Conservation (phyloP, 2,797 vertebrate species). For the Molothrus aeneus region DNA sequence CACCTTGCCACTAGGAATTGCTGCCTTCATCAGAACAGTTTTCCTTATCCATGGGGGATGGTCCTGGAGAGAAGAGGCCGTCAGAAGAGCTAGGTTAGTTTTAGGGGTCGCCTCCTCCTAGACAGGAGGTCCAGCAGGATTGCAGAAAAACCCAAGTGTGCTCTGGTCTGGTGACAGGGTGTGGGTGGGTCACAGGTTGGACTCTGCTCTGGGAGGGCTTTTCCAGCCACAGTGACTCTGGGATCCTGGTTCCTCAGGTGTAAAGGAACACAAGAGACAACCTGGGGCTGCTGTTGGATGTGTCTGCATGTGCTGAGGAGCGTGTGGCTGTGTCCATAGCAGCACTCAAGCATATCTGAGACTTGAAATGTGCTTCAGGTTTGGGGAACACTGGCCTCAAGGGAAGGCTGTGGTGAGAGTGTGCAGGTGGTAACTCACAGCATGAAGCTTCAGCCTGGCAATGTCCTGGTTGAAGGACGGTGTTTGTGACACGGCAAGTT, state of each 20-base stretch:
- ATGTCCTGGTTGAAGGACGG: conserved; percentile 25
- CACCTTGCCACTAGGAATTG: not conserved
- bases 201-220: not conserved
- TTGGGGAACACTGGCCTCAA: conserved; percentile 32
- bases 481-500: conserved; percentile 33
- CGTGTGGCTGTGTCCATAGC: not conserved
- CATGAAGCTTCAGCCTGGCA: conserved; percentile 52
- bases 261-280: accelerated
- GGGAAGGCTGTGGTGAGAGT: conserved; percentile 41
- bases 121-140: not conserved
- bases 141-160: accelerated
- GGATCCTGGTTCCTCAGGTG: no score
- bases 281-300: not conserved
- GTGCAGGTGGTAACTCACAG: conserved; percentile 54
- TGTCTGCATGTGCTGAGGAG: not conserved
- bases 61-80: not conserved
- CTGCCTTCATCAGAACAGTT: not conserved
- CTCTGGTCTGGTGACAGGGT: not conserved
- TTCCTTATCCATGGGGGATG: not conserved
- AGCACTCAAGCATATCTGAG: not conserved
- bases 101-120: not conserved
- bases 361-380: conserved; percentile 17
- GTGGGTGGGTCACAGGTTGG: not conserved
- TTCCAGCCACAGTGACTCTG: not conserved
- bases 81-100: not conserved